A percentile compares a stretch with the other conserved stretches of the same genome.
Conservation (phyloP, 2,113 vertebrate species). For the Eonycteris spelaea region DNA sequence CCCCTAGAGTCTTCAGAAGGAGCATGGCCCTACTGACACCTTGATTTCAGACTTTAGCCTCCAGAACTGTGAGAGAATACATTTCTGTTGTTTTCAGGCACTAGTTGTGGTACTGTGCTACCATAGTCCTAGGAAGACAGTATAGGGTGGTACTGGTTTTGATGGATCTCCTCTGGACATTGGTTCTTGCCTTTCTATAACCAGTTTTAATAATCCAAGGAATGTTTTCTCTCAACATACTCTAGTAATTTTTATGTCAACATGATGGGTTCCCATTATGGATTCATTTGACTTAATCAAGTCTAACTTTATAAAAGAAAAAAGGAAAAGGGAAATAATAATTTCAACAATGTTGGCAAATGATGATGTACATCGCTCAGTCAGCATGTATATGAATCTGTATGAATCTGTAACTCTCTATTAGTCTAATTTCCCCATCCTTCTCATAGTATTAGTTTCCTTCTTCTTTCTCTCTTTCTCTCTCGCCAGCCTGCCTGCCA, state of each 20-base stretch:
- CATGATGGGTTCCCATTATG: not conserved
- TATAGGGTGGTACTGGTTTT: not conserved
- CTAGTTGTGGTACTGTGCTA: not conserved
- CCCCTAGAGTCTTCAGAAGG: not conserved
- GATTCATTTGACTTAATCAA: not conserved
- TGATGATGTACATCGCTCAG: not conserved
- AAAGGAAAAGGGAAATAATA: not conserved
- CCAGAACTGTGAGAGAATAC: not conserved
- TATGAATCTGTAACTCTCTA: not conserved
- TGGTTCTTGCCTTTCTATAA: not conserved
- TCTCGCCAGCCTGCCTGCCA: rapidly evolving
- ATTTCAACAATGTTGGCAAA: not conserved
- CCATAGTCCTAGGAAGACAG: not conserved
- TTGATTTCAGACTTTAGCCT: not conserved
- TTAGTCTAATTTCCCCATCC: not conserved
- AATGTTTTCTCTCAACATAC: not conserved
- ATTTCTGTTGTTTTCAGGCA: not conserved
- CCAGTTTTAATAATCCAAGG: not conserved
- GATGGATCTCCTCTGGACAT: not conserved
- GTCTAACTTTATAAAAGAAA: not conserved
- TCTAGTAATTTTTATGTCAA: not conserved
- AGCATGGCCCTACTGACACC: not conserved
- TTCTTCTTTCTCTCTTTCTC: not conserved
- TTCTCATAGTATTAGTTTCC: not conserved
- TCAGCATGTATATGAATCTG: not conserved